Evolutionary conservation across 2,797 vertebrate genomes (phyloP).

Genomic region (Betta splendens): DNA sequence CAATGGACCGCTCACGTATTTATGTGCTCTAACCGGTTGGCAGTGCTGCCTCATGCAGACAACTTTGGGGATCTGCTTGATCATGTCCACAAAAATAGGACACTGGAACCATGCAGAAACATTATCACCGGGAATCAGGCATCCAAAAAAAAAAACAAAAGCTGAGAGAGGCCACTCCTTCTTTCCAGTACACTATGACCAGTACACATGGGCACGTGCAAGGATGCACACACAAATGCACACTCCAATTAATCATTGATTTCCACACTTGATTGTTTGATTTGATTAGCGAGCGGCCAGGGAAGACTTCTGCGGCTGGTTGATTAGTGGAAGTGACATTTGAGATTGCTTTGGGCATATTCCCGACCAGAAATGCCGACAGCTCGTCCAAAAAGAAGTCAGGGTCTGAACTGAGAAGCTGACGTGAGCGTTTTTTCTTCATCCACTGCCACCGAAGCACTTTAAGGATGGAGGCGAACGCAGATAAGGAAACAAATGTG

Average conservation of each 20-base stretch:
- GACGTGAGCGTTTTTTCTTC: slow-evolving; percentile 66
- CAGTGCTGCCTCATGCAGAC: slow-evolving; percentile 61
- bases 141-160: slow-evolving; percentile 45
- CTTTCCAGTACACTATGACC: slow-evolving; percentile 51
- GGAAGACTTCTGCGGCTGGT: slow-evolving; percentile 46
- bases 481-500: slow-evolving; percentile 40
- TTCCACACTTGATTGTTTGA: slow-evolving; percentile 57
- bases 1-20: slow-evolving; percentile 75
- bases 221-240: slow-evolving; percentile 6
- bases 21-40: slow-evolving; percentile 68
- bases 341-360: slow-evolving; percentile 59
- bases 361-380: slow-evolving; percentile 49
- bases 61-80: slow-evolving; percentile 68
- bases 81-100: slow-evolving; percentile 66
- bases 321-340: slow-evolving; percentile 63
- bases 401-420: slow-evolving; percentile 48
- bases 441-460: slow-evolving; percentile 39
- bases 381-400: slow-evolving; percentile 45
- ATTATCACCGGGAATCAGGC: slow-evolving; percentile 65
- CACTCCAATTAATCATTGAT: slow-evolving; percentile 53
- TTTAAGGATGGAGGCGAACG: slow-evolving; percentile 43
- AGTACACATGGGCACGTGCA: slow-evolving; percentile 11
- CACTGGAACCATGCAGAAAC: slow-evolving; percentile 53
- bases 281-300: slow-evolving; percentile 55
- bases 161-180: slow-evolving; percentile 40